Base-by-base conservation (phyloP, 2,888 invertebrate species). In the Caenorhabditis afra region DNA sequence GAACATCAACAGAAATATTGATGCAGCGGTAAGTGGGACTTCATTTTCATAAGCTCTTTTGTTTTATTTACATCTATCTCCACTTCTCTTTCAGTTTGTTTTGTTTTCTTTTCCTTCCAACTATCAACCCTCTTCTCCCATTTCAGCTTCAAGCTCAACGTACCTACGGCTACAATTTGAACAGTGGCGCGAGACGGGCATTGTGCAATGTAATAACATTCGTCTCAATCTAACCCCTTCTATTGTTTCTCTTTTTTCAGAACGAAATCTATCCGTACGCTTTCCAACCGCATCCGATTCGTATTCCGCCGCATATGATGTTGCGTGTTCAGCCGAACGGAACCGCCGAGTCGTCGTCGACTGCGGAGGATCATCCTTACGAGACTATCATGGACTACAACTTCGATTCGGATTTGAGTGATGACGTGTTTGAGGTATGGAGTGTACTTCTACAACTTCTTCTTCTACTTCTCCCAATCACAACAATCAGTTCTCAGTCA, bases 341-440 rank as follows among this genome's bases (percentile, higher is more conserved):
- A 12, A 58, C 22, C 8, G 44, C 58, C 14, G 35, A 23, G 14
- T 52, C 62, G 35, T 29, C 50, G 8, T 12, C 37, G 7, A 29
- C 37, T 16, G 16, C 1, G 12, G 23, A 0, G 14, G 79, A 79
- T 7, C 61, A 79, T 39, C 29, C 61, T 0, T 79, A 79, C 41
- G 79, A 73, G 20, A 66, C 73, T 7, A 79, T 79, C 39, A 22
- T 67, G 16, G 79, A 79, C 35, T 79, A 64, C 37, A 52, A 20
- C 3, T 23, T 35, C 35, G 62, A 62, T 1, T 67, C 73, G 18
- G 67, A 67, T 16, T 16, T 67, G 55, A 73, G 73, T 29, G 79
- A 79, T 58, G 77, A 70, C 12, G 77, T 68, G 12, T 76, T 76
- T 41, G 66, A 74, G 74, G 74, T 74, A 74, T 47, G 47, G 5